phyloP scores from a whole-genome alignment of 2,888 invertebrate genomes.

The Tenthredo distinguenda region DNA sequence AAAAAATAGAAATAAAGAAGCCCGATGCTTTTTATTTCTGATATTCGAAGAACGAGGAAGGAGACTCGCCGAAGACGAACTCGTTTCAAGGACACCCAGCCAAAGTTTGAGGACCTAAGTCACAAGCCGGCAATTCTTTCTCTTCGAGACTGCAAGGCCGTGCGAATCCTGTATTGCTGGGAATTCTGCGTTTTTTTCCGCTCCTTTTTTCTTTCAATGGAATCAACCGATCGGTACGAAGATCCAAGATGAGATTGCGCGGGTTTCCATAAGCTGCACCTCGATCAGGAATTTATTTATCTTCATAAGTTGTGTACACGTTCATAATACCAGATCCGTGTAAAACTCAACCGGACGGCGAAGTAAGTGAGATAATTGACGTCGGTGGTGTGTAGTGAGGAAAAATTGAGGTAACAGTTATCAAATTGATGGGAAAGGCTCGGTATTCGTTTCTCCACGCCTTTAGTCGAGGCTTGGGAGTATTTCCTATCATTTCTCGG shows the following conservation, averaged over 20 bases:
- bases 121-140: background rate
- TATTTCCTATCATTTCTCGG: background rate
- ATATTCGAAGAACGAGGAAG: background rate
- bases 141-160: background rate
- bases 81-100: conserved; percentile 6
- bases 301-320: background rate
- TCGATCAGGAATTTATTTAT: conserved; percentile 11
- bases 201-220: background rate
- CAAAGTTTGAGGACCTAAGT: conserved; percentile 15
- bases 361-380: background rate
- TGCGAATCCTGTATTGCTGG: background rate
- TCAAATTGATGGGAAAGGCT: conserved; percentile 10
- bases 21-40: background rate
- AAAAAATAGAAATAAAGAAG: background rate
- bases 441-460: background rate
- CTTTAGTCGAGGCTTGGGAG: background rate
- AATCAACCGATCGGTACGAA: background rate
- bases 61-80: background rate
- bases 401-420: background rate
- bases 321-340: background rate
- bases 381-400: background rate
- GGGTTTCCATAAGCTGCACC: background rate
- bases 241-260: background rate
- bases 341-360: background rate
- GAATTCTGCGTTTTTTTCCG: background rate